These are phyloP conservation scores for Taphrorychus bicolor DNA, from an alignment of 2,888 invertebrate genomes.

Conservation along the genomic window DNA sequence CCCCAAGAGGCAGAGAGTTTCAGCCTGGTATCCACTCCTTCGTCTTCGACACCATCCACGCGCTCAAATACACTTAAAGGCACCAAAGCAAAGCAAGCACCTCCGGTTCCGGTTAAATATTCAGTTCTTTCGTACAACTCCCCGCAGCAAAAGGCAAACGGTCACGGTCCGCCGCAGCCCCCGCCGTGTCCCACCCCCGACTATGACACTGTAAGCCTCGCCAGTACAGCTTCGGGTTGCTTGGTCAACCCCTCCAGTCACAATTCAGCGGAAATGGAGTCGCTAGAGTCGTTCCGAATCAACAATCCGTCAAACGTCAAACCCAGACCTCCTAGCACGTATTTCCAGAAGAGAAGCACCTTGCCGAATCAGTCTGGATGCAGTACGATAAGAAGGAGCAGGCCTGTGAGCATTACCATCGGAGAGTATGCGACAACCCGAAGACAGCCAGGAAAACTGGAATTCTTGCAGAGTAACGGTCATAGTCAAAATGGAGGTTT, in stretches of 20 bases:
- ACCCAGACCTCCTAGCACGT: slow-evolving; percentile 73
- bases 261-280: slow-evolving; percentile 76
- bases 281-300: slow-evolving; percentile 76
- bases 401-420: slow-evolving; percentile 73
- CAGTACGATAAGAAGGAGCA: slow-evolving; percentile 55
- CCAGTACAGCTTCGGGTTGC: slow-evolving; percentile 50
- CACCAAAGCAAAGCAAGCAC: slow-evolving; percentile 53
- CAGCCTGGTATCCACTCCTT: slow-evolving; percentile 18
- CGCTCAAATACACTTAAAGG: slow-evolving; percentile 46
- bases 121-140: slow-evolving; percentile 52
- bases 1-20: slow-evolving; percentile 27
- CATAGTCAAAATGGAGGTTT: slow-evolving; percentile 18
- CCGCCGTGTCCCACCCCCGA: slow-evolving; percentile 64
- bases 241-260: slow-evolving; percentile 36
- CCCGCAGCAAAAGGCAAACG: slow-evolving; percentile 15
- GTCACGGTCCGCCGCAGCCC: slow-evolving; percentile 47
- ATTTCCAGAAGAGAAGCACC: slow-evolving; percentile 62
- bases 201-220: slow-evolving; percentile 62
- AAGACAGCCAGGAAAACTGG: slow-evolving; percentile 74
- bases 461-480: slow-evolving; percentile 65
- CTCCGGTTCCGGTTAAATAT: slow-evolving; percentile 57
- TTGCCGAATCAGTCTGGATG: slow-evolving; percentile 25
- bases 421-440: slow-evolving; percentile 70
- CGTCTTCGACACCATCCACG: slow-evolving; percentile 28
- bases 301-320: slow-evolving; percentile 68